Conservation (phyloP, 2,797 vertebrate genomes). For the Hippocampus kuda region DNA sequence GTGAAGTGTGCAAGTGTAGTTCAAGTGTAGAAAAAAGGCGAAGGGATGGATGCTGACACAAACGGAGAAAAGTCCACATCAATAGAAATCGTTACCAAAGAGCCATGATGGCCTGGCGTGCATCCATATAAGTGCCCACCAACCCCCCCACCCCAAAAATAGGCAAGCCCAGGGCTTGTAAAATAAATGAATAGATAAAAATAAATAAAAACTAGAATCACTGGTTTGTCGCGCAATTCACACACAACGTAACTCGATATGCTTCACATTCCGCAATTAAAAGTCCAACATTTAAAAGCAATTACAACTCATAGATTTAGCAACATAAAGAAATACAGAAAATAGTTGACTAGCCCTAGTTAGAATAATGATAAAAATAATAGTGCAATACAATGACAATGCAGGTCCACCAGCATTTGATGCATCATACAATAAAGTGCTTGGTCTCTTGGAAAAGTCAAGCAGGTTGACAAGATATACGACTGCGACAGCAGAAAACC, state of each 20-base stretch:
- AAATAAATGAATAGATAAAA: no score
- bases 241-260: no score
- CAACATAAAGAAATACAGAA: no score
- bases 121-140: background rate
- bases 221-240: no score
- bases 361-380: no score
- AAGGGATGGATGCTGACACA: background rate
- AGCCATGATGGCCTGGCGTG: background rate
- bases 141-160: no score
- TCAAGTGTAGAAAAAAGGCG: background rate
- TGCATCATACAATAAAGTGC: conserved; percentile 1
- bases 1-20: background rate
- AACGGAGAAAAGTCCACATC: background rate
- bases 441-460: background rate
- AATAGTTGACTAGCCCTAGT: no score
- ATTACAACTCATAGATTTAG: no score
- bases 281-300: no score
- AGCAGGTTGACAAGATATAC: background rate
- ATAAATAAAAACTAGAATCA: no score
- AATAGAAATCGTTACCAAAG: background rate
- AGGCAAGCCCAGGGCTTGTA: no score
- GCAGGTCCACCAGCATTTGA: background rate
- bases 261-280: no score
- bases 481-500: background rate
- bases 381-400: background rate